phyloP scores from a whole-genome alignment of 2,888 invertebrate species.

The Argyresthia albistria region DNA sequence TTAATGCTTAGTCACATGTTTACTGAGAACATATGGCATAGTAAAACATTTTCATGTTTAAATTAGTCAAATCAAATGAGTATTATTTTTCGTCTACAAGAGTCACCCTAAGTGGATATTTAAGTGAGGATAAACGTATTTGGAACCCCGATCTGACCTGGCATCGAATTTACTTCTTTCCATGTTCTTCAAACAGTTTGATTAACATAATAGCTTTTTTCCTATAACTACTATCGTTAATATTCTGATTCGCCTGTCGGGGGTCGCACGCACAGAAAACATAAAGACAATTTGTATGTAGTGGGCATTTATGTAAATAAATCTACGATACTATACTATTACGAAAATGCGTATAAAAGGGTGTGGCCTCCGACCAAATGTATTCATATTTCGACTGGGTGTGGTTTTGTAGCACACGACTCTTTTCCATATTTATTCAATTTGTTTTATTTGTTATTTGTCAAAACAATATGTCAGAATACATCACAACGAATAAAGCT shows the following conservation, averaged over 20 bases:
- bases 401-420: conserved; percentile 26
- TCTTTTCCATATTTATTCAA: conserved; percentile 1
- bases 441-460: neutral
- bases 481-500: too few species aligned
- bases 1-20: conserved; percentile 3
- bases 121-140: neutral
- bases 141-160: conserved; percentile 50
- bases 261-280: conserved; percentile 69
- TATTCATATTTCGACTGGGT: conserved; percentile 53
- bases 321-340: conserved; percentile 59
- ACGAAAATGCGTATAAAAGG: conserved; percentile 52
- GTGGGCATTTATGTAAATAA: conserved; percentile 69
- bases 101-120: conserved; percentile 1
- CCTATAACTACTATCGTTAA: conserved; percentile 67
- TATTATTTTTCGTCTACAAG: neutral
- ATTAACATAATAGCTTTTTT: conserved; percentile 72
- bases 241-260: conserved; percentile 59
- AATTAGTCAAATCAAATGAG: neutral
- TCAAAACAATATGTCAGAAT: too few species aligned
- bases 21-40: neutral
- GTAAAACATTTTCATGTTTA: neutral
- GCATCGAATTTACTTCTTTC: conserved; percentile 58
- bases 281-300: conserved; percentile 67
- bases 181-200: conserved; percentile 70
- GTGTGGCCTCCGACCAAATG: conserved; percentile 32